Percentiles rank a stretch among this genome's conserved stretches.
Evolutionary conservation across 1,140 invertebrate genomes (phyloP).

Genomic region (Tribolium castaneum): DNA sequence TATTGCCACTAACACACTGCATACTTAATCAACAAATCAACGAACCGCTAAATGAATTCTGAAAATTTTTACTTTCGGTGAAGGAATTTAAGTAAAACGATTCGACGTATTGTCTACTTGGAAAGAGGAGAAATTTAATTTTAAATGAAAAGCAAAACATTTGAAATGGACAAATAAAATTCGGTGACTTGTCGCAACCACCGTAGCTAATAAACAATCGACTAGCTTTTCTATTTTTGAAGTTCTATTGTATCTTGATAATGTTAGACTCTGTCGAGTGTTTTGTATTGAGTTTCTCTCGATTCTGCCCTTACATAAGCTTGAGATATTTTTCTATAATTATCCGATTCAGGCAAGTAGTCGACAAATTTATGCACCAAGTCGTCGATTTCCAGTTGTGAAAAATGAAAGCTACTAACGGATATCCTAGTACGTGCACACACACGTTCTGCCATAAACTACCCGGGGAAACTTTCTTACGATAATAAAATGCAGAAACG

Average conservation of each 20-base stretch:
- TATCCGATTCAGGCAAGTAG: background rate
- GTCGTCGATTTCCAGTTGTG: background rate
- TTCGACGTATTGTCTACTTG: background rate
- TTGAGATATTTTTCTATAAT: conserved; percentile 1
- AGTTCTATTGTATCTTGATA: too few species aligned
- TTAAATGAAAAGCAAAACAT: too few species aligned
- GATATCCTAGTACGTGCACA: conserved; percentile 25
- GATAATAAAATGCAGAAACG: conserved; percentile 10
- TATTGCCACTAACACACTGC: background rate
- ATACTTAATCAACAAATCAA: background rate
- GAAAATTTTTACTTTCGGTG: background rate
- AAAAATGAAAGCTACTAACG: conserved; percentile 25
- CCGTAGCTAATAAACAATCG: too few species aligned
- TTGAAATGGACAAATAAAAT: too few species aligned
- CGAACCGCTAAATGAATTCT: conserved; percentile 1
- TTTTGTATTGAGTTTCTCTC: too few species aligned
- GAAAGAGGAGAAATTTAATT: background rate
- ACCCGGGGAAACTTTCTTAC: conserved; percentile 6
- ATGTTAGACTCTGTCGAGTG: too few species aligned
- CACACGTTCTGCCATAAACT: conserved; percentile 10
- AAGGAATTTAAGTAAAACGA: background rate
- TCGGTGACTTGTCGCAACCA: too few species aligned
- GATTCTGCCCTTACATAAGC: background rate
- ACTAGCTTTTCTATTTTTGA: too few species aligned
- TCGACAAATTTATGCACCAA: background rate